Evolutionary conservation across 2,888 invertebrate species (phyloP), one percentile per base, ranked within the genome.

Genomic region (Acrobasis suavella): DNA sequence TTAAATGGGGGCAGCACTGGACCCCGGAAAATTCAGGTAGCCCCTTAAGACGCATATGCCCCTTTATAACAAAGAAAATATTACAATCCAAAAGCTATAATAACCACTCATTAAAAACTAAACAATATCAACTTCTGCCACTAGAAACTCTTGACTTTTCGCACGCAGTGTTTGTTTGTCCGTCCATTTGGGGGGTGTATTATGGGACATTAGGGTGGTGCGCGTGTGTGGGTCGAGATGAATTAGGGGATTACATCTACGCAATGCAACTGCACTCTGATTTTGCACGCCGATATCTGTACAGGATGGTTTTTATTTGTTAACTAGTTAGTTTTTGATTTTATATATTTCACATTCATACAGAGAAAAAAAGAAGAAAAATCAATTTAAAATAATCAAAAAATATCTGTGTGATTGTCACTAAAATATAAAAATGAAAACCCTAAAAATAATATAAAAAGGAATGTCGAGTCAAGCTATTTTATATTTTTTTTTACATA

Each of bases 241-340:
- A 90, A 91, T 90, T 90, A 90, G 91, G 89, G 90, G 91, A 91
- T 91, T 91, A 91, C 86, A 78, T 71, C 73, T 77, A 80, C 83
- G 89, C 88, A 86, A 85, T 90, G 90, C 89, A 88, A 90, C 89
- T 92, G 91, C 91, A 90, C 91, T 90, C 89, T 89, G 92, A 91
- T 91, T 92, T 91, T 81, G 82, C 81, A 88, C 86, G 83, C 82
- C 79, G 76, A 76, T 79, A 74, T 64, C 66, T 71, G 58, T 88
- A 90, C 84, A 89, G 89, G 86, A 60, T 88, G 87, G 56, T 67
- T 65, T 39, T 50, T 1, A 52, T 60, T 50, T 39, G 60, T 66
- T 66, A 64, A 62, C 60, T 62, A 54, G 61, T 16, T 16, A 2
- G 22, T 22, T 22, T n/a, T 22, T 65, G 64, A 64, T 62, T 38